Evolutionary conservation across 53 echinoderm and acorn worm genomes (phyloP).

Genomic region (Pentamera pediparva): DNA sequence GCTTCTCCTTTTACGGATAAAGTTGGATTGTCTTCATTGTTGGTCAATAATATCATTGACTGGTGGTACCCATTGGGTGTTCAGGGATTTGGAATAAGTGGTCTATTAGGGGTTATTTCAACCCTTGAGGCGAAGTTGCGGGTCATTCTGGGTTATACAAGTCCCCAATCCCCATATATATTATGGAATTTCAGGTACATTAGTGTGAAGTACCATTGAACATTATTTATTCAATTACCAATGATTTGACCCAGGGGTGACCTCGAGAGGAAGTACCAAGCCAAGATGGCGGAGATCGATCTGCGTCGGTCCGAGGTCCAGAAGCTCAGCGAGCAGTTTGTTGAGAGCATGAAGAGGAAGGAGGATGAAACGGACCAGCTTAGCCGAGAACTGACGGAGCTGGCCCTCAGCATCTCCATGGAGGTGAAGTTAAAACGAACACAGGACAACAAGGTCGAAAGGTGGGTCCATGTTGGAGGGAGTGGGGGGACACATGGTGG

Average conservation of each 20-base stretch:
- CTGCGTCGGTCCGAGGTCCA: conserved; percentile 77
- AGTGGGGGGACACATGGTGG: neutral
- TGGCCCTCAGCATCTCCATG: conserved; percentile 91
- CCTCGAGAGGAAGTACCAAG: conserved; percentile 80
- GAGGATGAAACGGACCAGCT: conserved; percentile 81
- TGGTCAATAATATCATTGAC: too few relatives aligned
- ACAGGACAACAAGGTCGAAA: conserved; percentile 37
- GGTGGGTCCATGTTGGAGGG: conserved; percentile 42
- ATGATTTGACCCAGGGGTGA: conserved; percentile 67
- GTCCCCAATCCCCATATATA: too few relatives aligned
- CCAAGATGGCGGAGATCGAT: conserved; percentile 87
- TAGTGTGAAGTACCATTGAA: too few relatives aligned
- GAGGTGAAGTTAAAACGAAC: conserved; percentile 65
- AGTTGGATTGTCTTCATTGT: too few relatives aligned
- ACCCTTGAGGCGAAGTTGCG: too few relatives aligned
- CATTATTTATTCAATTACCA: conserved; percentile 5
- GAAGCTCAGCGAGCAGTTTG: conserved; percentile 80
- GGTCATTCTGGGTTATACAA: too few relatives aligned
- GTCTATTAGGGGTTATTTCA: too few relatives aligned
- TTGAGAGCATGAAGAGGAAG: conserved; percentile 68
- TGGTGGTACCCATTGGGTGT: too few relatives aligned
- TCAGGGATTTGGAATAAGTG: too few relatives aligned
- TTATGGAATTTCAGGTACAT: too few relatives aligned
- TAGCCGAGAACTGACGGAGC: conserved; percentile 75
- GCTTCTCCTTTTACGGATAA: too few relatives aligned